A percentile compares a stretch with the other conserved stretches of the same genome.
Evolutionary conservation across 2,113 vertebrate genomes (phyloP).

Genomic region (Amphilophus citrinellus): DNA sequence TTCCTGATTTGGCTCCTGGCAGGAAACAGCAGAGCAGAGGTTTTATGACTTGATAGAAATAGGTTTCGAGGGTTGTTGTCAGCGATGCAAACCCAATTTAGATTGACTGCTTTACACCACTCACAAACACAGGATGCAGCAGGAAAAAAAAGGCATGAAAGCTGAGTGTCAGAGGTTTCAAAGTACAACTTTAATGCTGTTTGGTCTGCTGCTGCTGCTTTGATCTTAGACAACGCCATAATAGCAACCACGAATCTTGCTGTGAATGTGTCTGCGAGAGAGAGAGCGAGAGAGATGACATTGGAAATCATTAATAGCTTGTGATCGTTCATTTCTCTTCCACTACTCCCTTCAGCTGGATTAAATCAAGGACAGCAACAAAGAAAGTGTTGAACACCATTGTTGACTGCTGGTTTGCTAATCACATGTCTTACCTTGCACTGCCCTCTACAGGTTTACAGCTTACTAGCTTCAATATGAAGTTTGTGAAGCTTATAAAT

Average conservation of each 20-base stretch:
- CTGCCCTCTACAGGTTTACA: constrained; percentile 69
- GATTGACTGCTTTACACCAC: constrained; percentile 37
- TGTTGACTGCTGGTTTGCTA: constrained; percentile 9
- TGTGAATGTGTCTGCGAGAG: background rate
- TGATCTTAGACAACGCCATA: constrained; percentile 8
- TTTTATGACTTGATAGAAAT: constrained; percentile 66
- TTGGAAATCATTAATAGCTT: constrained; percentile 42
- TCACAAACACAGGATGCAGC: constrained; percentile 29
- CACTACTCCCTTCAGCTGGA: constrained; percentile 50
- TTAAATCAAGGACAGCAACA: constrained; percentile 52
- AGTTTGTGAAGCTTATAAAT: background rate
- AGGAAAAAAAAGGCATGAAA: constrained; percentile 18
- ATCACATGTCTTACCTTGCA: constrained; percentile 37
- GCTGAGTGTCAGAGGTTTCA: constrained; percentile 5
- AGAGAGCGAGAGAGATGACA: too few relatives aligned
- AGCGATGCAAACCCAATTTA: constrained; percentile 59
- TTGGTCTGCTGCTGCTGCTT: background rate
- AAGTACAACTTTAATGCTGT: background rate
- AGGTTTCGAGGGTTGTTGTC: constrained; percentile 47
- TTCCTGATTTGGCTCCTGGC: constrained; percentile 60
- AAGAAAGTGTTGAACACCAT: constrained; percentile 17
- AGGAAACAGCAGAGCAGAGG: constrained; percentile 54
- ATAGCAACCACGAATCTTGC: background rate
- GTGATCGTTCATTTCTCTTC: constrained; percentile 60
- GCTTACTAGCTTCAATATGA: constrained; percentile 19